Evolutionary conservation across 2,888 invertebrate species (phyloP), one percentile per base, ranked within the genome.

Genomic region (Apotomis betuletana): DNA sequence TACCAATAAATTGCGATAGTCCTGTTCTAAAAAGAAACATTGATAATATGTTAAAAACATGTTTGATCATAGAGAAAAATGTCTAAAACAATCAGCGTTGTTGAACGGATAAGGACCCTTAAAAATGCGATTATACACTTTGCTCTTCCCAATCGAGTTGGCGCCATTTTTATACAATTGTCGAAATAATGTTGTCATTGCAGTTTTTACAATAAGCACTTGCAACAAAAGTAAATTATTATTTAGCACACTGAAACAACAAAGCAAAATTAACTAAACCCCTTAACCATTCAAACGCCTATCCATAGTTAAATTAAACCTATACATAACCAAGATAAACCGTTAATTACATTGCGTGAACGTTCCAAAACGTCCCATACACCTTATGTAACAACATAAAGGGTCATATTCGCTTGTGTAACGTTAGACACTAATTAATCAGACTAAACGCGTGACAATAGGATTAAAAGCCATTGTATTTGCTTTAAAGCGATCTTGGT

Each of bases 381-480:
- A 51, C 49, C 51, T 51, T 67, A 71, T 61, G 1, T 13, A 49
- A 3, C 38, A 0, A 27, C 0, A 0, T 36, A 9, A 71, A 61
- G 61, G 61, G 1, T 5, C 13, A 61, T 41, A 27, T 67, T 61
- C 4, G 44, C 46, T 2, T 57, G 55, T 27, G 13, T 13, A 80
- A 80, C 80, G 85, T 84, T 83, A 77, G 78, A 78, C 78, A 83
- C 84, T 88, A 89, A 92, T 92, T 91, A 91, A 91, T 92, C 88
- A 89, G 83, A 72, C 84, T 82, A 86, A 87, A 84, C 76, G 75
- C 77, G 76, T 83, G 84, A 89, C 86, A 87, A 84, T 83, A 77
- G 86, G 88, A 88, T 90, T 88, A 88, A 81, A 84, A 81, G 82
- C 85, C 83, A 87, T 89, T 85, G 87, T 87, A 82, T 85, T 82